Conservation (phyloP, 2,113 vertebrate species). For the Gopherus flavomarginatus region DNA sequence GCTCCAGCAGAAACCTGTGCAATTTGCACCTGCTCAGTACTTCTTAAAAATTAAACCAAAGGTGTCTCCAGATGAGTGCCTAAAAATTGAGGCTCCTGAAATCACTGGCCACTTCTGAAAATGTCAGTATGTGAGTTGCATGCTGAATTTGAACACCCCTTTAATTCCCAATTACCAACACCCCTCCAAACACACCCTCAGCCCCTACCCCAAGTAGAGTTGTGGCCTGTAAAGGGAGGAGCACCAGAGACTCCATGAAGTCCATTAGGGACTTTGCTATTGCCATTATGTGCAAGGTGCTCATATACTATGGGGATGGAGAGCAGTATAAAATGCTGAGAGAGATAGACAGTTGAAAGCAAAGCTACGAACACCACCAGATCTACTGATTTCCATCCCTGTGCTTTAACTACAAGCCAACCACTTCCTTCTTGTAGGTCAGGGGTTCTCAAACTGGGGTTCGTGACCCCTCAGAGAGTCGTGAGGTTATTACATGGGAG, state of each 20-base stretch:
- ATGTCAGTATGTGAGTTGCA: background rate
- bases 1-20: background rate
- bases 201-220: background rate
- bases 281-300: background rate
- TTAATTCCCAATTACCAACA: background rate
- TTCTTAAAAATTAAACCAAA: accelerated
- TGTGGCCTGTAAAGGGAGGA: background rate
- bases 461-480: no score
- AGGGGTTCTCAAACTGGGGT: no score
- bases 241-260: background rate
- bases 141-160: background rate
- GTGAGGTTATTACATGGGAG: no score
- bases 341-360: background rate
- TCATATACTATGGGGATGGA: background rate
- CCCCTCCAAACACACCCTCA: background rate
- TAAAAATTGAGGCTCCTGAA: background rate
- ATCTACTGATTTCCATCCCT: background rate
- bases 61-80: background rate
- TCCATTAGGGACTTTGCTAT: background rate
- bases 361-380: background rate
- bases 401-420: background rate
- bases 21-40: background rate
- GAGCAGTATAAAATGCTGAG: background rate
- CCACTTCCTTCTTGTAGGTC: background rate
- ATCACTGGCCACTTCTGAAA: background rate